phyloP scores from a whole-genome alignment of 2,888 invertebrate genomes.

The Rhagophthalmus giganteus region DNA sequence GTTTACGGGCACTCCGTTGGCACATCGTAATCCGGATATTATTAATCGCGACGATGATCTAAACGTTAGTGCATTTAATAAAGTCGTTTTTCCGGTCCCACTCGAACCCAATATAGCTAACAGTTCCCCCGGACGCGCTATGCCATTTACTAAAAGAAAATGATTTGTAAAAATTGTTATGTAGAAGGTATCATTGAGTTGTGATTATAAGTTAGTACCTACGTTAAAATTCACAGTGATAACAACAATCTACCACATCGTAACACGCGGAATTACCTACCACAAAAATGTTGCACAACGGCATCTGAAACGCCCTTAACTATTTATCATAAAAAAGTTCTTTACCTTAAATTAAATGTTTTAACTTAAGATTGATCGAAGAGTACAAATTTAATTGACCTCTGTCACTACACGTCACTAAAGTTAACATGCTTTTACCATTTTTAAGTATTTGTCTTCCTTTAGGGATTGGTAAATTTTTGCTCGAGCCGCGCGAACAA shows the following conservation, averaged over 20 bases:
- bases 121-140: constrained; percentile 83
- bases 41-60: constrained; percentile 72
- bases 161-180: no score
- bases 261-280: no score
- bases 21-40: constrained; percentile 61
- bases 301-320: no score
- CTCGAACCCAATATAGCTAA: constrained; percentile 87
- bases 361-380: no score
- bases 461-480: constrained; percentile 42
- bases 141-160: constrained; percentile 69
- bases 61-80: constrained; percentile 86
- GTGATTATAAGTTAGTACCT: no score
- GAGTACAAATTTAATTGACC: neutral
- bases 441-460: constrained; percentile 75
- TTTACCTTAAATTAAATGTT: no score
- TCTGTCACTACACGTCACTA: neutral
- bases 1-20: constrained; percentile 78
- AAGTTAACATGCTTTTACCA: constrained; percentile 57
- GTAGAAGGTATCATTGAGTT: no score
- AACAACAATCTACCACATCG: no score
- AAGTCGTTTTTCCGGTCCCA: constrained; percentile 93
- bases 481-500: neutral
- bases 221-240: no score
- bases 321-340: no score
- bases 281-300: no score